phyloP scores from a whole-genome alignment of 1,140 invertebrate genomes.

The Cyrtorhinus lividipennis region DNA sequence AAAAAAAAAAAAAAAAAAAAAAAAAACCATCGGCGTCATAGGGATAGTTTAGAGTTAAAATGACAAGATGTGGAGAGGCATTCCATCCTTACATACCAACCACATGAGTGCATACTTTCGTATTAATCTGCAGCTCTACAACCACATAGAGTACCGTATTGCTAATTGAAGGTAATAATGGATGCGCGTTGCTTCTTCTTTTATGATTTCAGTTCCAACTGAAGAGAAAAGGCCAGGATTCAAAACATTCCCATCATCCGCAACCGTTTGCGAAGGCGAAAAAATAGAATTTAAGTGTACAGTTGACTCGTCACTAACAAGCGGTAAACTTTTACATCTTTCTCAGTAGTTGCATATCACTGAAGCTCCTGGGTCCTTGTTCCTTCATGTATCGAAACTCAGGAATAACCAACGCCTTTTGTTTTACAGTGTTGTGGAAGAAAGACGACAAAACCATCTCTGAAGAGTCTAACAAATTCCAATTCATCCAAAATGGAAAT shows the following conservation, averaged over 20 bases:
- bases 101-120: too few species aligned
- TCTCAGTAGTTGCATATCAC: too few species aligned
- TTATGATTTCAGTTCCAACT: conserved; percentile 50
- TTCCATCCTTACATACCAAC: neutral
- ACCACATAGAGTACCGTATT: too few species aligned
- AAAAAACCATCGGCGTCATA: too few species aligned
- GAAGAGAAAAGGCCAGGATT: conserved; percentile 75
- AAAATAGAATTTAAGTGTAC: conserved; percentile 63
- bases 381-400: too few species aligned
- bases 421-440: conserved; percentile 57
- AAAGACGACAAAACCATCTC: conserved; percentile 80
- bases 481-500: conserved; percentile 62
- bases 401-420: too few species aligned
- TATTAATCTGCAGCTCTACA: too few species aligned
- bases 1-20: too few species aligned
- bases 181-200: too few species aligned
- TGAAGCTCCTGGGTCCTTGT: too few species aligned
- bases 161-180: neutral
- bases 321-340: conserved; percentile 42
- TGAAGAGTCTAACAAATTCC: conserved; percentile 57
- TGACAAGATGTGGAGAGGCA: neutral
- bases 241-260: conserved; percentile 75
- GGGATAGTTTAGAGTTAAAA: neutral
- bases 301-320: conserved; percentile 50
- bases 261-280: conserved; percentile 68